Evolutionary conservation across 2,888 invertebrate genomes (phyloP).

Genomic region (Biston betularia): DNA sequence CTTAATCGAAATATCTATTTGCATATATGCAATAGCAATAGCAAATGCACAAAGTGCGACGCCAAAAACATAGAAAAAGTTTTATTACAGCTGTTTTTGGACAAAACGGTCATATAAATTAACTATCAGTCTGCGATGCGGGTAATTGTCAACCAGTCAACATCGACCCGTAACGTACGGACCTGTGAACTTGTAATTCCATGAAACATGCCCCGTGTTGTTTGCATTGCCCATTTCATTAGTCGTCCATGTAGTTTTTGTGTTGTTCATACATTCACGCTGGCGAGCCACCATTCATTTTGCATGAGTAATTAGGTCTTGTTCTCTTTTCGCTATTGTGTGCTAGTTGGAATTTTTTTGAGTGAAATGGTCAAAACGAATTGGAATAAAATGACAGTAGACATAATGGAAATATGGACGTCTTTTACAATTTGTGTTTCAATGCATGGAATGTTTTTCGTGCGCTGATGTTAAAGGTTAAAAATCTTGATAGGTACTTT

Average conservation of each 20-base stretch:
- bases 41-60: neutral
- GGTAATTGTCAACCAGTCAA: too few species aligned
- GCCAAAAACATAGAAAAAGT: too few species aligned
- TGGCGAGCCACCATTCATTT: constrained; percentile 31
- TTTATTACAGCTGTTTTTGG: too few species aligned
- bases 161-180: too few species aligned
- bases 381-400: constrained; percentile 16
- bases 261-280: constrained; percentile 32
- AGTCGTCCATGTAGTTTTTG: constrained; percentile 47
- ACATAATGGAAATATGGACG: constrained; percentile 8
- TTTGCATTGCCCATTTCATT: constrained; percentile 58
- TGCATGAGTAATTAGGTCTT: constrained; percentile 37
- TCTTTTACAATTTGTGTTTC: constrained; percentile 2
- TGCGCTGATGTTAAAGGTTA: neutral
- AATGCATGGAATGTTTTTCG: constrained; percentile 16
- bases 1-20: too few species aligned
- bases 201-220: constrained; percentile 31
- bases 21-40: too few species aligned
- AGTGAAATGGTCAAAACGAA: constrained; percentile 22
- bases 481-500: too few species aligned
- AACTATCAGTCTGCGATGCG: too few species aligned
- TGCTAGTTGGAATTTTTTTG: constrained; percentile 19
- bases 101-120: too few species aligned
- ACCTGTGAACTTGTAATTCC: constrained; percentile 29
- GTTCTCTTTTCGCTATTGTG: constrained; percentile 27